Conservation (phyloP, 2,113 vertebrate genomes). For the Oryzias curvinotus region DNA sequence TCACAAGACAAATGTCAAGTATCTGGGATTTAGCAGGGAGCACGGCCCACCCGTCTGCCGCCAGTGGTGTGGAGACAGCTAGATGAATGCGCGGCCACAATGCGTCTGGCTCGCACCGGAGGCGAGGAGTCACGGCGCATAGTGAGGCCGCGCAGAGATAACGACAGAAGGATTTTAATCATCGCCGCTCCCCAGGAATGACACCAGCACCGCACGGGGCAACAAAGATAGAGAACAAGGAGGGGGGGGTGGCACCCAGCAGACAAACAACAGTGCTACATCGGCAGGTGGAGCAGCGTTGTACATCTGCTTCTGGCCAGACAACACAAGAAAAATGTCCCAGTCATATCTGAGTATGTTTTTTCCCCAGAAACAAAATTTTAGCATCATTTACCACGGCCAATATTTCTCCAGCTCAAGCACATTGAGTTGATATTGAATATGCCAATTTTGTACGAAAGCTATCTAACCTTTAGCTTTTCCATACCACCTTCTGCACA, state of each 20-base stretch:
- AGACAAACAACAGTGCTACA: slow-evolving; percentile 70
- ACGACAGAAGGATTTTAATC: slow-evolving; percentile 75
- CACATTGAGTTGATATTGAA: slow-evolving; percentile 62
- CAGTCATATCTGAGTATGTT: slow-evolving; percentile 3
- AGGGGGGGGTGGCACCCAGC: slow-evolving; percentile 53
- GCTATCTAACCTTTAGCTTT: slow-evolving; percentile 50
- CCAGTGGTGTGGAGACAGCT: slow-evolving; percentile 68
- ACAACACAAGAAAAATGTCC: slow-evolving; percentile 40
- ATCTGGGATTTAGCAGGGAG: slow-evolving; percentile 61
- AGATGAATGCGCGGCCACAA: slow-evolving; percentile 71
- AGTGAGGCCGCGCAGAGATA: slow-evolving; percentile 52
- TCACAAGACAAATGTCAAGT: slow-evolving; percentile 73
- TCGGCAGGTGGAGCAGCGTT: slow-evolving; percentile 55
- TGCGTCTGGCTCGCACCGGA: slow-evolving; percentile 70
- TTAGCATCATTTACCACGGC: slow-evolving; percentile 66
- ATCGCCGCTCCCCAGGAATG: slow-evolving; percentile 72
- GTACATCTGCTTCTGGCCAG: slow-evolving; percentile 55
- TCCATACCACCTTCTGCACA: slow-evolving; percentile 38
- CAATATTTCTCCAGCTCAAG: slow-evolving; percentile 48
- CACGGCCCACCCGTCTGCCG: slow-evolving; percentile 65
- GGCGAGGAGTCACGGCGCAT: slow-evolving; percentile 61
- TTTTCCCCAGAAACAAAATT: slow-evolving; percentile 55
- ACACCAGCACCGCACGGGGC: slow-evolving; percentile 64
- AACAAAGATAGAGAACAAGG: slow-evolving; percentile 61
- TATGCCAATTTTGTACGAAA: slow-evolving; percentile 55